Evolutionary conservation across 2,113 vertebrate species (phyloP), one percentile per base, ranked within the genome.

Genomic region (Cichladusa arquata): DNA sequence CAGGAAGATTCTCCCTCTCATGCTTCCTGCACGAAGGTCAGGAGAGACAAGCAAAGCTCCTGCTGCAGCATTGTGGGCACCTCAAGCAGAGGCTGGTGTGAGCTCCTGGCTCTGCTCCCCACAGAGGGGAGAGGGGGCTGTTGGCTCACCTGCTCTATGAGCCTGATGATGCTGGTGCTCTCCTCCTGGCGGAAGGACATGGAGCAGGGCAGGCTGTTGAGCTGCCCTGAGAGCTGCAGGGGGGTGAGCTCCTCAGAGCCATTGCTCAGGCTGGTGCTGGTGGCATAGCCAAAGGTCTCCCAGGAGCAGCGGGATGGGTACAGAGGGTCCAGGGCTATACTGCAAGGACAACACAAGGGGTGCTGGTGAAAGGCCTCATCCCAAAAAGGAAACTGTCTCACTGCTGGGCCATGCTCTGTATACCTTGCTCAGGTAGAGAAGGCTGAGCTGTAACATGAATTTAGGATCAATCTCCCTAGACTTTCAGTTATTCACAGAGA

Each of bases 261-360:
- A 19, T 98, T 97, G 44, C 85, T 97, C 93, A 98, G 97, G 47
- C 97, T 98, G 69, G 98, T 98, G 60, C 98, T 98, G 20, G 98
- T 98, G 79, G 98, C 98, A 1, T 99, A 99, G 87, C 99, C 99
- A 47, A 99, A 99, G 2, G 99, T 99, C 97, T 99, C 99, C 99
- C 99, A 99, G 23, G 99, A 99, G 71, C 99, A 99, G 78, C 99
- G 99, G n/a, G 99, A 99, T 0, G 99, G 99, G 92, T 99, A 99
- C 76, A 99, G 98, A 28, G 99, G 99, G 92, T 99, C 99, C 98
- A 99, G 96, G 58, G 99, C 99, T 57, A 99, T 99, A 96, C 99
- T 99, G 97, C 25, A 66, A 77, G 51, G 78, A 20, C 50, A 91
- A 72, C 45, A 91, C 19, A 26, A 51, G 66, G 14, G 64, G 22